phyloP scores from a whole-genome alignment of 2,888 invertebrate species.

The Anoncus sp. region DNA sequence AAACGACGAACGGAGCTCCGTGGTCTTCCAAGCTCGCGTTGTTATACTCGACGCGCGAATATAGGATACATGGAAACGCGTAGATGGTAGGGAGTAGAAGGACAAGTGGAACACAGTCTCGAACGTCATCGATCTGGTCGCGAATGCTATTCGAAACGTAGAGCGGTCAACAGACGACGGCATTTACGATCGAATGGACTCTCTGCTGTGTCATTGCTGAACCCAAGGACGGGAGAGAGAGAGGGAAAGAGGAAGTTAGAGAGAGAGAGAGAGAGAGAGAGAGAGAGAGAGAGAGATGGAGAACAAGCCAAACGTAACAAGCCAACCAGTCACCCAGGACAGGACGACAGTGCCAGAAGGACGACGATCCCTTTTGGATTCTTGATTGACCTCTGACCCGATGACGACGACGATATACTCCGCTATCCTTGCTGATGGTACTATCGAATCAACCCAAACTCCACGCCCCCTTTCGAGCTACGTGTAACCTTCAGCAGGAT shows the following conservation, averaged over 20 bases:
- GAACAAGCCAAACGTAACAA: conserved; percentile 39
- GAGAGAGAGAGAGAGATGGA: not conserved
- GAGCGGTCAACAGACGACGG: conserved; percentile 30
- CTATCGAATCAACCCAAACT: conserved; percentile 34
- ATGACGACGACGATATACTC: conserved; percentile 51
- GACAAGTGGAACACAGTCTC: conserved; percentile 62
- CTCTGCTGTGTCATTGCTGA: not conserved
- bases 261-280: conserved; percentile 31
- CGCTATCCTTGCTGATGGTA: conserved; percentile 22
- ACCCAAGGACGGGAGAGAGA: conserved; percentile 32
- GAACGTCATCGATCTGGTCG: conserved; percentile 60
- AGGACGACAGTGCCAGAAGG: conserved; percentile 32
- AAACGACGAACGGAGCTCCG: conserved; percentile 12
- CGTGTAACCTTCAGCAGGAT: conserved; percentile 19
- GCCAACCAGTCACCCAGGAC: conserved; percentile 32
- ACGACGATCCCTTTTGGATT: conserved; percentile 43
- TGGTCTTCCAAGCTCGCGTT: not conserved
- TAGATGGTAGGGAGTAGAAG: conserved; percentile 22
- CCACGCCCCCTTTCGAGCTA: conserved; percentile 34
- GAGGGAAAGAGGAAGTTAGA: not conserved
- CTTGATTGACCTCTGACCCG: conserved; percentile 45
- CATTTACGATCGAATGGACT: conserved; percentile 50
- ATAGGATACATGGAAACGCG: conserved; percentile 10
- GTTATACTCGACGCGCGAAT: conserved; percentile 23
- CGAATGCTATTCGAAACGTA: conserved; percentile 45